These are phyloP conservation scores for Megalurothrips usitatus DNA, from an alignment of 2,888 invertebrate genomes.

Conservation along the genomic window DNA sequence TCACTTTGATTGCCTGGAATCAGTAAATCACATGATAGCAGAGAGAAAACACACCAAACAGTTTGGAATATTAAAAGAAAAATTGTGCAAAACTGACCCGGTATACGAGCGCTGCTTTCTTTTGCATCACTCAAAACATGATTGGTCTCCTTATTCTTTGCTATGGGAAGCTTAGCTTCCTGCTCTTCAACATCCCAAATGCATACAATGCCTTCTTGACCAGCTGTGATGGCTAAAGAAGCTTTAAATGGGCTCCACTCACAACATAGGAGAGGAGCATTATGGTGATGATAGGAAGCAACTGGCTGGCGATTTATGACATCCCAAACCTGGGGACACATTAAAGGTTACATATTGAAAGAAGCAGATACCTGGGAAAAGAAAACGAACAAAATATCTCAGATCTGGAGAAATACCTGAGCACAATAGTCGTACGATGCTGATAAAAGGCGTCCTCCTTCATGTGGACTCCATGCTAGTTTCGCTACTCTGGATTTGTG, in stretches of 20 bases:
- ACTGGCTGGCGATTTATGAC: background rate
- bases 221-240: constrained; percentile 3
- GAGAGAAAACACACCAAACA: background rate
- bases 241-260: background rate
- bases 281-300: background rate
- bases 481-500: background rate
- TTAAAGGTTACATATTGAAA: background rate
- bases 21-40: too few relatives aligned
- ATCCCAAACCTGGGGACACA: background rate
- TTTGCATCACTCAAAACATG: background rate
- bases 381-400: background rate
- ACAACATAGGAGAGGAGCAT: background rate
- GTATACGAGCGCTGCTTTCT: background rate
- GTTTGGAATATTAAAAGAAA: background rate
- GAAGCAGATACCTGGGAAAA: background rate
- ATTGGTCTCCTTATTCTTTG: background rate
- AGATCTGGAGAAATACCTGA: background rate
- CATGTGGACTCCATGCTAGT: background rate
- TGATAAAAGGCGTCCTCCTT: background rate
- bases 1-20: too few relatives aligned
- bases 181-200: background rate
- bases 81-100: background rate
- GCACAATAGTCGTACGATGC: background rate
- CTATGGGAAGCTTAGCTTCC: background rate
- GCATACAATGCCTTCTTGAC: background rate